Evolutionary conservation across 2,888 invertebrate species (phyloP).

Genomic region (Saturnia japonica): DNA sequence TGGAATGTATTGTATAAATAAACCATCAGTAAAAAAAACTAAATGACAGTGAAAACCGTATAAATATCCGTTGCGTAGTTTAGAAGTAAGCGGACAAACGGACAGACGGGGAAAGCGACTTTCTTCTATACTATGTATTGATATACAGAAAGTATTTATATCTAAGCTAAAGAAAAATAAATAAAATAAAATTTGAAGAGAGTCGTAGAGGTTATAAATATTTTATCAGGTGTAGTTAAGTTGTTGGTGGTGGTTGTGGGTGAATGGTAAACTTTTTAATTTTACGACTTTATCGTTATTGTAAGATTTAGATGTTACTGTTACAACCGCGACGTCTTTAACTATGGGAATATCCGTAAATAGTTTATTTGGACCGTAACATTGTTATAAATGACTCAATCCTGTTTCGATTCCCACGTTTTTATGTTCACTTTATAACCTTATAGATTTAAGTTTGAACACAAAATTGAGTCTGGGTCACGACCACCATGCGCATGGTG

Average conservation of each 20-base stretch:
- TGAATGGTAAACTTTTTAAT: not conserved
- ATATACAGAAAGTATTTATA: not conserved
- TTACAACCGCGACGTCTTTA: not conserved
- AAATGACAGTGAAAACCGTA: too few species aligned
- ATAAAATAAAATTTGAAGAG: not conserved
- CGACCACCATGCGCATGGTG: too few species aligned
- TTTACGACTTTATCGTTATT: conserved; percentile 2
- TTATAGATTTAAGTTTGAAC: not conserved
- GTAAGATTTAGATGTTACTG: not conserved
- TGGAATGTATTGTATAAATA: too few species aligned
- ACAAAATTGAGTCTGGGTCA: too few species aligned
- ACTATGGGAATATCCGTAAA: not conserved
- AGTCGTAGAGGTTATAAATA: not conserved
- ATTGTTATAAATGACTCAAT: not conserved
- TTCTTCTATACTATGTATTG: not conserved
- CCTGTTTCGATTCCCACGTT: conserved; percentile 3
- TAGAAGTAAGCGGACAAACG: too few species aligned
- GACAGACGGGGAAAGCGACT: not conserved
- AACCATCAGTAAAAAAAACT: too few species aligned
- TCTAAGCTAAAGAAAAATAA: not conserved
- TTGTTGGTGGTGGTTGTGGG: not conserved
- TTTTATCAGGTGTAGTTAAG: not conserved
- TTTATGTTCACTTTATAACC: not conserved
- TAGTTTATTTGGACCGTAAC: not conserved
- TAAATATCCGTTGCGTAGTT: too few species aligned